Conservation (phyloP, 2,113 vertebrate species). For the Microcebus jonahi region DNA sequence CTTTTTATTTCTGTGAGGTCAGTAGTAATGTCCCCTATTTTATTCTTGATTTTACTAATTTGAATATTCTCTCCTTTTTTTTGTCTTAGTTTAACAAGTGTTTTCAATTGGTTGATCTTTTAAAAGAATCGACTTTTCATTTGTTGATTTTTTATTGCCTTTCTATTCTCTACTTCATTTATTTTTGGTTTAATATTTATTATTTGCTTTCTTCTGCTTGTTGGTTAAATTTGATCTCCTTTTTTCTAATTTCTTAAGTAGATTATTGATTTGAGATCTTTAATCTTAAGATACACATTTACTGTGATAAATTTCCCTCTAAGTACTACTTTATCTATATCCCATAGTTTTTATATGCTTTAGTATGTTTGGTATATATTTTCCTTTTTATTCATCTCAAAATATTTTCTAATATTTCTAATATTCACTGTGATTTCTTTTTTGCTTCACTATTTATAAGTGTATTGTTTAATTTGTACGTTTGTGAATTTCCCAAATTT, state of each 20-base stretch:
- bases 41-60: background rate
- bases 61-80: background rate
- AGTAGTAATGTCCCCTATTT: background rate
- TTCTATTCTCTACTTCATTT: constrained; percentile 14
- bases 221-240: background rate
- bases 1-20: background rate
- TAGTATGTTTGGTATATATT: too few species aligned
- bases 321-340: too few species aligned
- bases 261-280: background rate
- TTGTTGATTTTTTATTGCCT: constrained; percentile 18
- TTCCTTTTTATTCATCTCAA: too few species aligned
- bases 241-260: background rate
- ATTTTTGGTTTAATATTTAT: constrained; percentile 16
- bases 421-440: too few species aligned
- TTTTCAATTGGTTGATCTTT: constrained; percentile 32
- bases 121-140: constrained; percentile 13
- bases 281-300: background rate
- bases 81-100: background rate
- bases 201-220: background rate
- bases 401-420: too few species aligned
- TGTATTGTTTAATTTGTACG: too few species aligned
- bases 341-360: too few species aligned
- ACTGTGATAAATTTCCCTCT: too few species aligned
- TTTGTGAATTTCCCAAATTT: too few species aligned
- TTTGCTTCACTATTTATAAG: too few species aligned